Percentiles rank a stretch among this genome's conserved stretches.
phyloP scores from a whole-genome alignment of 2,113 vertebrate species.

The Nannobrachium achirus region DNA sequence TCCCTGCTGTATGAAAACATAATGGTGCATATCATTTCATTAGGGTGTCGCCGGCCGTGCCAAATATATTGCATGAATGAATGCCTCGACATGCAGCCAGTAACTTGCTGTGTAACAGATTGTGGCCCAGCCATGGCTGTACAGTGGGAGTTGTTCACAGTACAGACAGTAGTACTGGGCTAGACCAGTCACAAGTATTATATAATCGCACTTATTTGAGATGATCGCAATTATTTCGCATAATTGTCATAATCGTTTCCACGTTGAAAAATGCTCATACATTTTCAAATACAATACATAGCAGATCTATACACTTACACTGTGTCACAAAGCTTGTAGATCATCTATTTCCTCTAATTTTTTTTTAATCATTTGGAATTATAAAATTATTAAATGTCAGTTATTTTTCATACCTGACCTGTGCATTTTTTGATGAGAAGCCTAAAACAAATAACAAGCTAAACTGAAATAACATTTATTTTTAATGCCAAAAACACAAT shows the following conservation, averaged over 20 bases:
- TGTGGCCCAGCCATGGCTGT: conserved; percentile 34
- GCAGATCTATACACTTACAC: not conserved
- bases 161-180: conserved; percentile 43
- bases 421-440: no score
- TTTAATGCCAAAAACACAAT: not conserved
- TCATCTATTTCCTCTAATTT: no score
- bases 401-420: no score
- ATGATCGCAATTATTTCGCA: no score
- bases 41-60: conserved; percentile 27
- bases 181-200: conserved; percentile 9
- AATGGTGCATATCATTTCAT: conserved; percentile 50
- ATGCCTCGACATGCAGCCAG: conserved; percentile 43
- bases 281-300: no score
- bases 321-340: not conserved
- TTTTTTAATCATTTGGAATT: no score
- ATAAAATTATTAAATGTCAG: no score
- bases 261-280: no score
- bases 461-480: no score
- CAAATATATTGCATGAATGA: conserved; percentile 47
- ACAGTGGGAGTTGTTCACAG: conserved; percentile 32
- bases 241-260: no score
- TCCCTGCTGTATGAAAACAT: conserved; percentile 2
- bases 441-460: no score
- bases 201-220: no score
- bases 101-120: conserved; percentile 64